These are phyloP conservation scores for Drosophila leontia DNA, from an alignment of 1,140 invertebrate species.

Conservation along the genomic window DNA sequence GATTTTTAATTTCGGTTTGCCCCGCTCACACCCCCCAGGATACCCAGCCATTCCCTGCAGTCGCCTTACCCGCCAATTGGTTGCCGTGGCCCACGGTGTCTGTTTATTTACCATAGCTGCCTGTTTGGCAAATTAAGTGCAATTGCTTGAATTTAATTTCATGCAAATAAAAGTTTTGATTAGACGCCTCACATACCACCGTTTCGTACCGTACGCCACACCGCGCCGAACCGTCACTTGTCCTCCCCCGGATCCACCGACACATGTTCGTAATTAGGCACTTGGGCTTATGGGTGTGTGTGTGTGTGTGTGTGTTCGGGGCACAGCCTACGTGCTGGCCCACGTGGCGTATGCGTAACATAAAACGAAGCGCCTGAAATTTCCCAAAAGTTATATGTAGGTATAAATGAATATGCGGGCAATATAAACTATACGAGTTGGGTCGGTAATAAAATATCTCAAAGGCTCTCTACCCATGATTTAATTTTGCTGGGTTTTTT, in stretches of 20 bases:
- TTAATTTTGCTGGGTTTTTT: slow-evolving; percentile 33
- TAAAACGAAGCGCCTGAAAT: slow-evolving; percentile 46
- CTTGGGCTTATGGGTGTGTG: slow-evolving; percentile 40
- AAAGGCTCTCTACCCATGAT: slow-evolving; percentile 25
- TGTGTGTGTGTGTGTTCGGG: slow-evolving; percentile 46
- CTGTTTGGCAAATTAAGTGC: slow-evolving; percentile 83
- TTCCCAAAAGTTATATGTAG: slow-evolving; percentile 23
- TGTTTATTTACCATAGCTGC: slow-evolving; percentile 77
- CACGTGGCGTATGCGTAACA: slow-evolving; percentile 64
- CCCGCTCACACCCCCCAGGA: not conserved
- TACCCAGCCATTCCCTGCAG: not conserved
- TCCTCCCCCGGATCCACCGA: slow-evolving; percentile 33
- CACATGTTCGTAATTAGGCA: slow-evolving; percentile 81
- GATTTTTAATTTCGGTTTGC: slow-evolving; percentile 76
- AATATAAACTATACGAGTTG: slow-evolving; percentile 47
- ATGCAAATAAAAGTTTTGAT: slow-evolving; percentile 84
- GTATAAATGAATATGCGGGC: slow-evolving; percentile 28
- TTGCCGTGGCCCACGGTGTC: slow-evolving; percentile 46
- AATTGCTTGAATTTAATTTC: slow-evolving; percentile 84
- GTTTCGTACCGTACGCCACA: not conserved
- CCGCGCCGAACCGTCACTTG: not conserved
- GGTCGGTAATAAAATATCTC: slow-evolving; percentile 47
- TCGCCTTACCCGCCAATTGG: slow-evolving; percentile 5
- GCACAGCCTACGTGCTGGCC: slow-evolving; percentile 44
- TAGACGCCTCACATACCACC: slow-evolving; percentile 48